A percentile compares a stretch with the other conserved stretches of the same genome.
Evolutionary conservation across 2,113 vertebrate genomes (phyloP).

Genomic region (Festucalex cinctus): DNA sequence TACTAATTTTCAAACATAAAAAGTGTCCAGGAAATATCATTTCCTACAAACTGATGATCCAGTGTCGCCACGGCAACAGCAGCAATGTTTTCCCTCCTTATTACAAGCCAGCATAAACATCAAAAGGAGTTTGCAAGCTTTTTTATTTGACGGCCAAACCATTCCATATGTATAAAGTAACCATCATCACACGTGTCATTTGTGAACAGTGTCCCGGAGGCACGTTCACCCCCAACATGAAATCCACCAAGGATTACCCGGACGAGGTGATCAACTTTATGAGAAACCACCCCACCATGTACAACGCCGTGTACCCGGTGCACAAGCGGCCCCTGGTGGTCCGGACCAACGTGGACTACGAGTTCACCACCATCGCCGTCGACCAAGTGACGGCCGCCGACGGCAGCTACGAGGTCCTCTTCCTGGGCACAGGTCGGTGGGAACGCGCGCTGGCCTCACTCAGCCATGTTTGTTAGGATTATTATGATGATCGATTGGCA

Average conservation of each 20-base stretch:
- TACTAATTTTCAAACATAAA: no score
- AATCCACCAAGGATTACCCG: slow-evolving; percentile 97
- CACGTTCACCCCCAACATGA: slow-evolving; percentile 96
- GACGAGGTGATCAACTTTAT: slow-evolving; percentile 99
- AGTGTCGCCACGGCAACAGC: no score
- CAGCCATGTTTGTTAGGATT: no score
- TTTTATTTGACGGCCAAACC: neutral
- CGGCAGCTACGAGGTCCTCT: slow-evolving; percentile 97
- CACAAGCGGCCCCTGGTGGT: slow-evolving; percentile 95
- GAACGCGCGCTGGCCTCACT: no score
- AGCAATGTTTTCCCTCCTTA: no score
- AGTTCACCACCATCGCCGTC: slow-evolving; percentile 94
- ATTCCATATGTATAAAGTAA: no score
- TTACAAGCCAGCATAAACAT: no score
- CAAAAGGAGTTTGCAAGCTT: neutral
- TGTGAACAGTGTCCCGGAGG: slow-evolving; percentile 88
- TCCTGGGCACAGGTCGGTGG: slow-evolving; percentile 95
- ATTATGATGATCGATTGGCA: no score
- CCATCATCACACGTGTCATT: neutral
- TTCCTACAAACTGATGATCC: no score
- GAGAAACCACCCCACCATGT: slow-evolving; percentile 95
- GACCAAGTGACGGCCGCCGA: slow-evolving; percentile 97
- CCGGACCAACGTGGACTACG: slow-evolving; percentile 91
- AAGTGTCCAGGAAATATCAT: no score
- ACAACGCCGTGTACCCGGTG: slow-evolving; percentile 89